Evolutionary conservation across 1,140 invertebrate species (phyloP).

Genomic region (Akabosia matsudoensis): DNA sequence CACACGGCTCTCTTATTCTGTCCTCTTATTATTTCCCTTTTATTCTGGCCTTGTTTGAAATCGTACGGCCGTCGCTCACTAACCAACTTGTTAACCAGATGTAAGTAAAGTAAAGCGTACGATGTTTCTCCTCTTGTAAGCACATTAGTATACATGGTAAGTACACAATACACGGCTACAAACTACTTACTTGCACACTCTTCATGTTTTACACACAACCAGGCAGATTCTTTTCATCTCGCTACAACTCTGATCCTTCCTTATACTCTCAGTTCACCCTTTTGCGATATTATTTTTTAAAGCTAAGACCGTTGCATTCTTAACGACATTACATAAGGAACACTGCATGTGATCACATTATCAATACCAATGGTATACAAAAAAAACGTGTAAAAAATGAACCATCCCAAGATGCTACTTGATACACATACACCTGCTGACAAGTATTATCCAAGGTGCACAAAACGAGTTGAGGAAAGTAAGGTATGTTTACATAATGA

Average conservation of each 20-base stretch:
- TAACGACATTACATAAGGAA: too few species aligned
- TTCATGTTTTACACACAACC: background rate
- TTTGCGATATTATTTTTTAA: background rate
- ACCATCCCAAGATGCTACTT: too few species aligned
- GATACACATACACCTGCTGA: too few species aligned
- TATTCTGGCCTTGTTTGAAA: background rate
- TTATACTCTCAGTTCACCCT: conserved; percentile 9
- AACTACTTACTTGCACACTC: conserved; percentile 13
- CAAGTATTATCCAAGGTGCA: too few species aligned
- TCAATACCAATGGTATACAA: too few species aligned
- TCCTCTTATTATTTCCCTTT: background rate
- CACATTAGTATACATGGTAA: conserved; percentile 25
- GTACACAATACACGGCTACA: conserved; percentile 18
- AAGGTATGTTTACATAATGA: too few species aligned
- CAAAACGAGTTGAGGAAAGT: too few species aligned
- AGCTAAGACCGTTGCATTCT: too few species aligned
- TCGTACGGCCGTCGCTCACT: too few species aligned
- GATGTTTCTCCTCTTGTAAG: background rate
- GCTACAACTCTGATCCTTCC: background rate
- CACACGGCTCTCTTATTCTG: background rate
- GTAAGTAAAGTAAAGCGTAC: background rate
- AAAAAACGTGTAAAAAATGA: too few species aligned
- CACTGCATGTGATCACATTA: too few species aligned
- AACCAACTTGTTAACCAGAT: conserved; percentile 4
- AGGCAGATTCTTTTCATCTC: background rate